Percentiles rank a stretch among this genome's conserved stretches.
phyloP scores from a whole-genome alignment of 2,113 vertebrate species.

The Heloderma charlesbogerti region DNA sequence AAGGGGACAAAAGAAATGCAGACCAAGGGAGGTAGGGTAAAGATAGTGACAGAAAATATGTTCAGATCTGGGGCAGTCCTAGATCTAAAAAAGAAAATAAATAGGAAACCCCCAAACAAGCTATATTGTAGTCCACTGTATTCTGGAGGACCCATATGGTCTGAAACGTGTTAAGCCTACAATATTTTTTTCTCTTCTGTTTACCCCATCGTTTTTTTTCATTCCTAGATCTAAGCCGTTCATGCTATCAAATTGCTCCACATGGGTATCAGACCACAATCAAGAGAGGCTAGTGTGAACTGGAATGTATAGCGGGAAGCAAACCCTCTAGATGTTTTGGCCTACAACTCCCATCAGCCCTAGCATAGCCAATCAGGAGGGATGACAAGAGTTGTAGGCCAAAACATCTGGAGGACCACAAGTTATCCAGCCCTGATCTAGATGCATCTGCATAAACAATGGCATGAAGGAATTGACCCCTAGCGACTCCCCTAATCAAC shows the following conservation, averaged over 20 bases:
- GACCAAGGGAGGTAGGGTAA: neutral
- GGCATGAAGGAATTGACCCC: neutral
- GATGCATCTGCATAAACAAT: neutral
- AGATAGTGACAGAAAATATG: neutral
- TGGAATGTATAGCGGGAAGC: too few species aligned
- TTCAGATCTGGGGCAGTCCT: neutral
- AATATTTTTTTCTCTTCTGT: too few species aligned
- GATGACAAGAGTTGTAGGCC: too few species aligned
- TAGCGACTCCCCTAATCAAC: neutral
- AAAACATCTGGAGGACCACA: too few species aligned
- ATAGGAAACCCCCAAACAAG: too few species aligned
- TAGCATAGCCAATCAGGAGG: too few species aligned
- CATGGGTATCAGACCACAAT: neutral
- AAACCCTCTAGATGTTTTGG: neutral
- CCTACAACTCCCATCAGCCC: too few species aligned
- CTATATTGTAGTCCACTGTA: too few species aligned
- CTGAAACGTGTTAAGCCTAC: too few species aligned
- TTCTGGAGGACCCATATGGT: too few species aligned
- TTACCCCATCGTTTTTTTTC: too few species aligned
- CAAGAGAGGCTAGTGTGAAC: neutral
- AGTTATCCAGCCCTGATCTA: neutral
- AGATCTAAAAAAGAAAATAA: neutral
- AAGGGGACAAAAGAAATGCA: neutral
- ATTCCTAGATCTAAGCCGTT: neutral
- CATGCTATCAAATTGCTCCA: neutral